Conservation (phyloP, 2,113 vertebrate genomes). For the Orientallactaga bullata region DNA sequence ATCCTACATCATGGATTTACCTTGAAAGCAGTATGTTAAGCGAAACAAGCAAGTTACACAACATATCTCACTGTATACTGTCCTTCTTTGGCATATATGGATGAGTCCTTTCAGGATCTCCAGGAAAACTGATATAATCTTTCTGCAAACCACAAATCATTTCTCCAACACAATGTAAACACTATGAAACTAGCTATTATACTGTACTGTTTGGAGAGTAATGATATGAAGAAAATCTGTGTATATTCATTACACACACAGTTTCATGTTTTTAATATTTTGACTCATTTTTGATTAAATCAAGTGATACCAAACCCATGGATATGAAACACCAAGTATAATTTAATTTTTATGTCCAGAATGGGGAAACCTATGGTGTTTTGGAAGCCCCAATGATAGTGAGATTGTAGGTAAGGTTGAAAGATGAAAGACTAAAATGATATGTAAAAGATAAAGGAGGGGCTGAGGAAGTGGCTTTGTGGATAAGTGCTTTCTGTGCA, state of each 20-base stretch:
- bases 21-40: not conserved
- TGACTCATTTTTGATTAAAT: not conserved
- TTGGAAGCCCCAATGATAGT: not conserved
- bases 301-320: not conserved
- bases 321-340: not conserved
- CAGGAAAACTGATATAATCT: not conserved
- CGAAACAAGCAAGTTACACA: not conserved
- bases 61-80: not conserved
- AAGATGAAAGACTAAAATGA: not conserved
- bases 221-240: too few species aligned
- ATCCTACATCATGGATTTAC: not conserved
- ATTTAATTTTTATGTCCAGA: not conserved
- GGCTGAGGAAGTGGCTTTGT: too few species aligned
- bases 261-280: not conserved
- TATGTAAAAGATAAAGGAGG: too few species aligned
- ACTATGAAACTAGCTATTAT: too few species aligned
- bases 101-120: too few species aligned
- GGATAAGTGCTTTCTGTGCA: too few species aligned
- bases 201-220: too few species aligned
- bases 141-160: not conserved
- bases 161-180: not conserved
- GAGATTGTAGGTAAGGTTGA: not conserved
- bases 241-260: too few species aligned
- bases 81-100: not conserved
- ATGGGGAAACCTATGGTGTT: not conserved